Evolutionary conservation across 2,888 invertebrate genomes (phyloP), one percentile per base, ranked within the genome.

Genomic region (Plutella xylostella): DNA sequence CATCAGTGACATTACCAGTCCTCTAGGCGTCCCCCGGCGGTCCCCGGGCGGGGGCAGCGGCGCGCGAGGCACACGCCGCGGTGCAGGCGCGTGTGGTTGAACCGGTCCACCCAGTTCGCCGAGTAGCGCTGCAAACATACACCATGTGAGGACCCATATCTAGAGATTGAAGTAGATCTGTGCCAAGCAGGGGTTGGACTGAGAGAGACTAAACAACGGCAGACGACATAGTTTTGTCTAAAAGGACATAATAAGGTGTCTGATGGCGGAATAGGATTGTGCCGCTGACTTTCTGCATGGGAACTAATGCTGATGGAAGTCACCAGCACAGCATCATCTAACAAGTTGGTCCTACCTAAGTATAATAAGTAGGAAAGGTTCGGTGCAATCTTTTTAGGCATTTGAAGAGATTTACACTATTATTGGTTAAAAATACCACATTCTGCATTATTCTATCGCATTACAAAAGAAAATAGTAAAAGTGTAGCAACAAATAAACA

Each of bases 81-180:
- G 57, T 82, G 82, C 48, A 82, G 58, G 2, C 66, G 68, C 50
- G 79, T 79, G 67, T 80, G 82, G 65, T 82, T 79, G 65, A 69
- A 80, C 62, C 76, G 59, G 54, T 76, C 71, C 59, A 79, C 74
- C 68, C 71, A 76, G 64, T 80, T 74, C 12, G 65, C 60, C 0
- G 80, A 74, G 60, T 71, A 76, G 1, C 65, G 60, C 82, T 82
- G 65, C 3, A 19, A 31, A n/a, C 5, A 38, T 12, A 45, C 34
- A 34, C 7, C 17, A 2, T n/a, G n/a, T n/a, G n/a, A 6, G 1
- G 15, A 14, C 15, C 9, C 5, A 33, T 5, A 22, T 6, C 22
- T 22, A 22, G 6, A 22, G 22, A 22, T 5, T 9, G 6, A 22
- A 22, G 9, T 9, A 22, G 9, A 22, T 9, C 6, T 22, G 5